Evolutionary conservation across 1,140 invertebrate genomes (phyloP).

Genomic region (Choristoneura fumiferana): DNA sequence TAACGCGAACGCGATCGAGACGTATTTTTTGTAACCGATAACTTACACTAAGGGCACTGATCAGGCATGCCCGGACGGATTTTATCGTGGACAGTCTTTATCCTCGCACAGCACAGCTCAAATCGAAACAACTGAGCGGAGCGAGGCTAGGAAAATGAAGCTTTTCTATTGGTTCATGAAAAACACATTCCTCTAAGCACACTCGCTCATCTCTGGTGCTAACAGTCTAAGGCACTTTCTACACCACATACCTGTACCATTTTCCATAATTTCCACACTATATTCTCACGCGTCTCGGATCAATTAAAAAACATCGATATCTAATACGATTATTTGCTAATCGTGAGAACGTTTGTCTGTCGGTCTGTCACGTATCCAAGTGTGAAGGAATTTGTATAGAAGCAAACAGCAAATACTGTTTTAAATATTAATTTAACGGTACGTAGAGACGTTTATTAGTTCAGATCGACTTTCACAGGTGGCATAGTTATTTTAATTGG

Average conservation of each 20-base stretch:
- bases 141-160: too few relatives aligned
- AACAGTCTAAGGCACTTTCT: too few relatives aligned
- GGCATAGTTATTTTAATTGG: background rate
- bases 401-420: constrained; percentile 23
- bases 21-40: too few relatives aligned
- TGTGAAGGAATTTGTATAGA: constrained; percentile 26
- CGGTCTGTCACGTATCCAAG: constrained; percentile 21
- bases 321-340: constrained; percentile 17
- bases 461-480: constrained; percentile 4
- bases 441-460: background rate
- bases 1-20: too few relatives aligned
- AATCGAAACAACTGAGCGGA: too few relatives aligned
- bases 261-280: background rate
- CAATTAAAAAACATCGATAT: constrained; percentile 4
- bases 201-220: too few relatives aligned
- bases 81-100: too few relatives aligned
- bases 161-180: too few relatives aligned
- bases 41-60: too few relatives aligned
- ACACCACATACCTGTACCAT: too few relatives aligned
- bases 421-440: constrained; percentile 20
- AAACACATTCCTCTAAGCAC: too few relatives aligned
- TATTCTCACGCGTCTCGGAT: constrained; percentile 2
- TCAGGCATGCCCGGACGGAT: too few relatives aligned
- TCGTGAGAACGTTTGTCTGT: constrained; percentile 23
- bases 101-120: background rate